A percentile compares a stretch with the other conserved stretches of the same genome.
Conservation (phyloP, 2,113 vertebrate species). For the Cavia porcellus region DNA sequence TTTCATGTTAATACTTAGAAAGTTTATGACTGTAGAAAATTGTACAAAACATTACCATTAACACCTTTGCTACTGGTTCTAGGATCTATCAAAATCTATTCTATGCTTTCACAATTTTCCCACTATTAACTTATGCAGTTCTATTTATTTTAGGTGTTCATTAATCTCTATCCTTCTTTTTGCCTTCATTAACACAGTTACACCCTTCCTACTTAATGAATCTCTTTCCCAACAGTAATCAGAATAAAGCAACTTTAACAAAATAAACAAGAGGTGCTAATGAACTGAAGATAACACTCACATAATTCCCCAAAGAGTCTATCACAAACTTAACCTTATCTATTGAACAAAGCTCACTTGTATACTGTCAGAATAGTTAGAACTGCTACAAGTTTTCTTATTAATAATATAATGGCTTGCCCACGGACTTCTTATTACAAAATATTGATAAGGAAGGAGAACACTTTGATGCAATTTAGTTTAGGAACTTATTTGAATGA, state of each 20-base stretch:
- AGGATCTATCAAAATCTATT: not conserved
- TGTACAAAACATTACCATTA: not conserved
- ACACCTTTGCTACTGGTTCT: not conserved
- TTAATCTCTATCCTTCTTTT: not conserved
- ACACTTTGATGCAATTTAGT: not conserved
- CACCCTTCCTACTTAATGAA: not conserved
- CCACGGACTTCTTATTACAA: not conserved
- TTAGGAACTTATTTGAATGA: not conserved
- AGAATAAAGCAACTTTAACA: not conserved
- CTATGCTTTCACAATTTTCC: not conserved
- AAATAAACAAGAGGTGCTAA: not conserved
- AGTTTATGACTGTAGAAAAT: not conserved
- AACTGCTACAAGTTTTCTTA: not conserved
- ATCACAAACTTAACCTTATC: not conserved
- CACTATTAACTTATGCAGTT: not conserved
- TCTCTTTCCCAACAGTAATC: not conserved
- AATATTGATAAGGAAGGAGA: not conserved
- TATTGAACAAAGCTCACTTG: not conserved
- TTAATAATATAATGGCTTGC: not conserved
- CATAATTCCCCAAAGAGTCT: not conserved
- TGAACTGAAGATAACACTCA: constrained; percentile 10
- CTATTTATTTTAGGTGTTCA: not conserved
- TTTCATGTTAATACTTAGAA: not conserved
- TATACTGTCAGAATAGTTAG: not conserved
- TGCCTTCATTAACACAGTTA: not conserved